These are phyloP conservation scores for Scolopax bukidnonensis DNA, from an alignment of 2,797 vertebrate genomes.

Conservation along the genomic window DNA sequence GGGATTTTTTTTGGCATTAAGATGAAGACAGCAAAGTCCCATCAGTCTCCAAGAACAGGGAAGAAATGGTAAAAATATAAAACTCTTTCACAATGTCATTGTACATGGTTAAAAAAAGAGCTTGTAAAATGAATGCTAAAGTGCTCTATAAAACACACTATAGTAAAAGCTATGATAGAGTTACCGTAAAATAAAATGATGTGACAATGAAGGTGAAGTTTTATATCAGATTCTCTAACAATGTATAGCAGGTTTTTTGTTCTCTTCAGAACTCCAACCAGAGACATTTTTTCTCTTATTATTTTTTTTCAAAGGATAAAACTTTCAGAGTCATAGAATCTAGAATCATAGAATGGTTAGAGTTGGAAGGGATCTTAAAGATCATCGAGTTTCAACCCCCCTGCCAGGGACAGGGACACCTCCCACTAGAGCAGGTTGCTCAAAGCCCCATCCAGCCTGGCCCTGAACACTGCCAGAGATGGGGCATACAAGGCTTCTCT, in stretches of 20 bases:
- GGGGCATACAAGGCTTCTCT: too few species aligned
- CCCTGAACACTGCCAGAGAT: too few species aligned
- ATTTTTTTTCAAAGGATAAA: conserved; percentile 41
- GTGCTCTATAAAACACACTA: conserved; percentile 39
- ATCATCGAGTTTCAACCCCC: too few species aligned
- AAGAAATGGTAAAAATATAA: neutral
- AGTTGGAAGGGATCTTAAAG: too few species aligned
- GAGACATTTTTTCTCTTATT: neutral
- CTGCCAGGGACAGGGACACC: too few species aligned
- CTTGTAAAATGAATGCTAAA: conserved; percentile 15
- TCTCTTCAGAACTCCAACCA: neutral
- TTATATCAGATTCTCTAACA: conserved; percentile 38
- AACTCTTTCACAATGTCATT: neutral
- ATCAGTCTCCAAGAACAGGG: neutral
- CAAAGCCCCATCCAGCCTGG: too few species aligned
- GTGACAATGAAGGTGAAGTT: conserved; percentile 20
- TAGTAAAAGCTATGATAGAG: conserved; percentile 39
- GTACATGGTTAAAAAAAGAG: conserved; percentile 5
- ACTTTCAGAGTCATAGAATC: neutral
- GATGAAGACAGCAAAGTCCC: neutral
- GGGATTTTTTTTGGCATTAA: neutral
- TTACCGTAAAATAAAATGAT: conserved; percentile 57
- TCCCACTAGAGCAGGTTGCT: too few species aligned
- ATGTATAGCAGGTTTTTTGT: neutral
- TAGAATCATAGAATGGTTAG: too few species aligned